phyloP scores from a whole-genome alignment of 2,888 invertebrate genomes.

The Synergus japonicus region DNA sequence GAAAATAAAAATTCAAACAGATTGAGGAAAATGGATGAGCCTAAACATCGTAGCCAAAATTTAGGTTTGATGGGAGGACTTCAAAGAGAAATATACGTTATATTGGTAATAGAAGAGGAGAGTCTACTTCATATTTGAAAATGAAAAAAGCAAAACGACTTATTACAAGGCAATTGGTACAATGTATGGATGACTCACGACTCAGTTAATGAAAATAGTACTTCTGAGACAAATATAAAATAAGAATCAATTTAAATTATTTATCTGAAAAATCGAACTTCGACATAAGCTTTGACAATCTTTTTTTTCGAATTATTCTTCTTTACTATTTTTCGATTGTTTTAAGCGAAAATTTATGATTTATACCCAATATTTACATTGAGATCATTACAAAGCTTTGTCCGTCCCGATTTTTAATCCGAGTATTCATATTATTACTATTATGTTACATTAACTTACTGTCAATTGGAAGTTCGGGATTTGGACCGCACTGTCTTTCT shows the following conservation, averaged over 20 bases:
- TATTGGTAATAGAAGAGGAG: background rate
- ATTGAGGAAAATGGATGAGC: background rate
- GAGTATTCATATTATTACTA: no score
- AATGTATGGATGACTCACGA: no score
- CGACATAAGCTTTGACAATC: no score
- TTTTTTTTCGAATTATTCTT: no score
- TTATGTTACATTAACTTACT: slow-evolving; percentile 75
- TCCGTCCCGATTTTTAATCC: no score
- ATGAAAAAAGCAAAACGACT: background rate
- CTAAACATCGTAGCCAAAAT: background rate
- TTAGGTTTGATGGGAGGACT: background rate
- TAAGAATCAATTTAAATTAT: background rate
- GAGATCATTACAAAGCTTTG: no score
- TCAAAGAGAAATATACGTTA: background rate
- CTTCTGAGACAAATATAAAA: no score
- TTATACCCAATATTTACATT: no score
- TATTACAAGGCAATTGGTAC: background rate
- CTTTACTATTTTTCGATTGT: no score
- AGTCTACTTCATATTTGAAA: background rate
- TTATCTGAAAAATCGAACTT: background rate
- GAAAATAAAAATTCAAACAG: background rate
- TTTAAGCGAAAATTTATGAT: no score
- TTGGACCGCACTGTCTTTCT: slow-evolving; percentile 77
- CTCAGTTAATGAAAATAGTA: no score
- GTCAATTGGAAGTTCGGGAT: slow-evolving; percentile 81